phyloP scores from a whole-genome alignment of 2,113 vertebrate genomes.

The Ibidorhyncha struthersii region DNA sequence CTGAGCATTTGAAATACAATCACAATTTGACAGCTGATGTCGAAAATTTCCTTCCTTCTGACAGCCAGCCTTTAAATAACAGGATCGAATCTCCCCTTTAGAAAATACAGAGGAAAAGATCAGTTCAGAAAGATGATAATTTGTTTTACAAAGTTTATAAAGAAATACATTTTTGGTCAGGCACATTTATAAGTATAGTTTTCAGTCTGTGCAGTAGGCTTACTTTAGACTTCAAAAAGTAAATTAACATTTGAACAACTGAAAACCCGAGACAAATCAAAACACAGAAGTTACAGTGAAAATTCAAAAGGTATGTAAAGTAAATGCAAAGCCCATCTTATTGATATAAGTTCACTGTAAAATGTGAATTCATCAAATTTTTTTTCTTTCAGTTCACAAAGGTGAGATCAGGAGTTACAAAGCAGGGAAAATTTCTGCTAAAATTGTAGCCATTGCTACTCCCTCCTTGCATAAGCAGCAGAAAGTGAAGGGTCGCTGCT shows the following conservation, averaged over 20 bases:
- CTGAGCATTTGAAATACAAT: slow-evolving; percentile 68
- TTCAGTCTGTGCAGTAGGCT: not conserved
- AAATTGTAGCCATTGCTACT: not conserved
- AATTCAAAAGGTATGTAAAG: not conserved
- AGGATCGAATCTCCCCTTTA: slow-evolving; percentile 78
- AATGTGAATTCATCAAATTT: not conserved
- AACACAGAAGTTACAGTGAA: not conserved
- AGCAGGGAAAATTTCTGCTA: not conserved
- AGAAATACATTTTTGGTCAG: not conserved
- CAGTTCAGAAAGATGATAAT: not conserved
- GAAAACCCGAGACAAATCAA: not conserved
- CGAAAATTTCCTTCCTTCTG: slow-evolving; percentile 72
- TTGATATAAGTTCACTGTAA: not conserved
- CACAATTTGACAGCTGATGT: slow-evolving; percentile 54
- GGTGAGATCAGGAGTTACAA: not conserved
- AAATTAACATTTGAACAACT: not conserved
- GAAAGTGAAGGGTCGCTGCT: not conserved
- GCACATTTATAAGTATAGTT: not conserved
- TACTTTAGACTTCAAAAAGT: not conserved
- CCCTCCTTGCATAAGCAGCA: not conserved
- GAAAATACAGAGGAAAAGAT: not conserved
- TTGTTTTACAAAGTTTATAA: not conserved
- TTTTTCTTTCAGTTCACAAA: not conserved
- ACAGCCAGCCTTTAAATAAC: slow-evolving; percentile 77
- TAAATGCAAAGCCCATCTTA: not conserved